These are phyloP conservation scores for Cyprinodon diabolis DNA, from an alignment of 2,797 vertebrate genomes.

Conservation along the genomic window DNA sequence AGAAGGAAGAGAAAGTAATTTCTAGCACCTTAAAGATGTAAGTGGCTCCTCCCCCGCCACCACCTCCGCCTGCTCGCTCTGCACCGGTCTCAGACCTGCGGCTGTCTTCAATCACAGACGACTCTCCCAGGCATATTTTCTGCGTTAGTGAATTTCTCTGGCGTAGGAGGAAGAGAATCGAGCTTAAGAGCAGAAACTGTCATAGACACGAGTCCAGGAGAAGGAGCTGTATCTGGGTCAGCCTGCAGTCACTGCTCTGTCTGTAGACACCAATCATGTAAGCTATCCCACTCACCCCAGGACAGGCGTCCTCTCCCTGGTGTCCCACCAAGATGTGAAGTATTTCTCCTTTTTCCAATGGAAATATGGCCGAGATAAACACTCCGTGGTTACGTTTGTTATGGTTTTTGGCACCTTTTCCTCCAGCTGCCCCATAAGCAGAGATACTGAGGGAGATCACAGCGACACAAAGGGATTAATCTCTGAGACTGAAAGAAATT, in stretches of 20 bases:
- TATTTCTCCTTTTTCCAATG: conserved; percentile 85
- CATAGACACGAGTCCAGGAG: conserved; percentile 6
- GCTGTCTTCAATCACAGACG: conserved; percentile 85
- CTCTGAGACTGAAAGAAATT: conserved; percentile 22
- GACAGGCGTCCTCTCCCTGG: conserved; percentile 91
- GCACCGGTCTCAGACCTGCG: conserved; percentile 60
- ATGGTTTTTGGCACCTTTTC: conserved; percentile 93
- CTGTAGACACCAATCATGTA: neutral
- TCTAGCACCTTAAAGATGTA: conserved; percentile 85
- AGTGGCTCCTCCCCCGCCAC: conserved; percentile 90
- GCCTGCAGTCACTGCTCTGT: neutral
- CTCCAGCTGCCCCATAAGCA: conserved; percentile 89
- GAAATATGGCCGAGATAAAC: conserved; percentile 89
- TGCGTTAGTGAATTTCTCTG: conserved; percentile 85
- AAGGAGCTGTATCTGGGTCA: conserved; percentile 14
- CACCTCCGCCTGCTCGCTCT: conserved; percentile 89
- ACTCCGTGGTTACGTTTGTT: conserved; percentile 88
- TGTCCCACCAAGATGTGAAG: conserved; percentile 91
- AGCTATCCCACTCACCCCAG: conserved; percentile 81
- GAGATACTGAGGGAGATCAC: conserved; percentile 84
- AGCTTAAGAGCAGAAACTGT: neutral
- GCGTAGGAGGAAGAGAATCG: conserved; percentile 7
- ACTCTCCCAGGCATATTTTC: conserved; percentile 89
- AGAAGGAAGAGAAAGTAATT: neutral
- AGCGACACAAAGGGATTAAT: conserved; percentile 25